Percentiles rank a stretch among this genome's conserved stretches.
These are phyloP conservation scores for Distichodus sexfasciatus DNA, from an alignment of 2,797 vertebrate genomes.

Conservation along the genomic window DNA sequence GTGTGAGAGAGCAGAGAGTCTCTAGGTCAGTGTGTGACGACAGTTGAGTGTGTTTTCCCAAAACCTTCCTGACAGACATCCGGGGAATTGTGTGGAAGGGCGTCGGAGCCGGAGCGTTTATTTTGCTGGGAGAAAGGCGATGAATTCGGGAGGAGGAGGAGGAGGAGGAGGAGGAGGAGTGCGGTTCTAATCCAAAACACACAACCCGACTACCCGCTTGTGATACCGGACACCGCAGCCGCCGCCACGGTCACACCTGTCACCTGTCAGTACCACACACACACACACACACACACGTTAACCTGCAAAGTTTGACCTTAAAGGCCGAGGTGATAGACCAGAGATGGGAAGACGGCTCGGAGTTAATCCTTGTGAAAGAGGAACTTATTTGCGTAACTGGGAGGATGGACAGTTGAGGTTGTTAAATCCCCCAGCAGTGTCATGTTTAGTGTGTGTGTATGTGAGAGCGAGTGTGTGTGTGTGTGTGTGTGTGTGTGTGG, in stretches of 20 bases:
- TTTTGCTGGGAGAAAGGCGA: conserved; percentile 72
- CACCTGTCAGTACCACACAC: conserved; percentile 61
- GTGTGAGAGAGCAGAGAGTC: not conserved
- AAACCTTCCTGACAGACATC: conserved; percentile 51
- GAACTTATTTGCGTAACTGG: conserved; percentile 35
- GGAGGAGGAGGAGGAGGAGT: conserved; percentile 58
- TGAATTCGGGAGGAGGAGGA: conserved; percentile 56
- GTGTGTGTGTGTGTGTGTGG: not conserved
- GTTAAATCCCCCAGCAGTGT: conserved; percentile 36
- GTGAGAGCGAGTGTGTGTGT: no score
- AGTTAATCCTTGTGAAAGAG: conserved; percentile 27
- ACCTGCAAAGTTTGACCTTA: conserved; percentile 46
- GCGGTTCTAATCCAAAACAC: conserved; percentile 72
- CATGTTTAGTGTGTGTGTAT: not conserved
- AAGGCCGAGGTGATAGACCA: conserved; percentile 55
- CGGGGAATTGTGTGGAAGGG: conserved; percentile 52
- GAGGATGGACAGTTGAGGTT: conserved; percentile 5
- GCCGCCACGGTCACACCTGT: conserved; percentile 70
- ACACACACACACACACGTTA: conserved; percentile 5
- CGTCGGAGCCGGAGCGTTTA: conserved; percentile 62
- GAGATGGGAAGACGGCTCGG: conserved; percentile 18
- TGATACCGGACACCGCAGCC: conserved; percentile 67
- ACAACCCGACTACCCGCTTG: conserved; percentile 67
- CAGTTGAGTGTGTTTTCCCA: conserved; percentile 30
- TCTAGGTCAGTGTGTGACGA: conserved; percentile 26